Evolutionary conservation across 2,113 vertebrate species (phyloP), one percentile per base, ranked within the genome.

Genomic region (Formicarius rufipectus): DNA sequence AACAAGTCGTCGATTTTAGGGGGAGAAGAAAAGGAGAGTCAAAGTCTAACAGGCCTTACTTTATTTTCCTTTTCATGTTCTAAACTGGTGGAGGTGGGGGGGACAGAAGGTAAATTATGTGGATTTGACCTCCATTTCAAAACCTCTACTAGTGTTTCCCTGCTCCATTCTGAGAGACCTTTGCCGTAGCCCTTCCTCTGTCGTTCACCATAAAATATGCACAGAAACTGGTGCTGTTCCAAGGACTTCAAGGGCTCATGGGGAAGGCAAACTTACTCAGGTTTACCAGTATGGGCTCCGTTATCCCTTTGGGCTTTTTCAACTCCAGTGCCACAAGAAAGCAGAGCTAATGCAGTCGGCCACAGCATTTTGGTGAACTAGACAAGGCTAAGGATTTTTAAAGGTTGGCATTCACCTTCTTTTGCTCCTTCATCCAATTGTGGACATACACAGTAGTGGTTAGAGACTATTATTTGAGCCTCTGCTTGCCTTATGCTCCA

Each of bases 31-130:
- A 40, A 74, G 9, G 9, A 59, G 67, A 87, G 84, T 17, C 28
- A 40, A 77, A 94, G 40, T 84, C 49, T 64, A 77, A 75, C 82
- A 92, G 72, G 23, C 63, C 30, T 88, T 83, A 60, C 52, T 86
- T 88, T 88, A 77, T 74, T 90, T 72, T 88, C 50, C 63, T 93
- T 91, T 84, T 85, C 56, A 40, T 90, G 79, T 74, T 78, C 59
- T 72, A 72, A 68, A 79, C 31, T n/a, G 4, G 7, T 17, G 6
- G 42, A 14, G 11, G 8, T 13, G 4, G 12, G 10, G 37, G 15
- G 3, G 9, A 16, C 35, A 31, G 66, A 85, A 90, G 19, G 40
- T 71, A 78, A 79, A 67, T 3, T 0, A 16, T 40, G 14, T 67
- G 53, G 21, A 10, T 84, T 91, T 97, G 37, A 86, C 69, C 82